phyloP scores from a whole-genome alignment of 2,113 vertebrate species.

The Hippocampus guttulatus region DNA sequence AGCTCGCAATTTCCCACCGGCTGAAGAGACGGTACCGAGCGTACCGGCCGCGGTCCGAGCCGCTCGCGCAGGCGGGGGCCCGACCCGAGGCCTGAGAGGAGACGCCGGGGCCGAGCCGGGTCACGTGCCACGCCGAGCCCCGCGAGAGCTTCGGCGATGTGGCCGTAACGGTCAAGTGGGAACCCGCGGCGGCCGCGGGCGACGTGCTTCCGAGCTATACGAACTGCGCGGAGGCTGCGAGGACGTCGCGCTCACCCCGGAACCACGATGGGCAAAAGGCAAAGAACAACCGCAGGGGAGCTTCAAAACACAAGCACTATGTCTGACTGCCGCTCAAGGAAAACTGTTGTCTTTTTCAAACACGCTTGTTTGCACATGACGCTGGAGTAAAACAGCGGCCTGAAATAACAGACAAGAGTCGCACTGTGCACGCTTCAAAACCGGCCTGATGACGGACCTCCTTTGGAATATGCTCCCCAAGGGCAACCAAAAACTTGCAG shows the following conservation, averaged over 20 bases:
- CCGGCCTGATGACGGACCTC: constrained; percentile 39
- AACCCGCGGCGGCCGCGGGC: background rate
- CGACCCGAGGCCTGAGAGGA: background rate
- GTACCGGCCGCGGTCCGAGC: constrained; percentile 3
- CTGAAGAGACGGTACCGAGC: constrained; percentile 56
- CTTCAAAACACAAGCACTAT: constrained; percentile 60
- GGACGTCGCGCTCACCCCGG: constrained; percentile 24
- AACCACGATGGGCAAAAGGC: constrained; percentile 38
- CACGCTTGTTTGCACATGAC: constrained; percentile 25
- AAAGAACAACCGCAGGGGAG: constrained; percentile 39
- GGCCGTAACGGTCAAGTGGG: constrained; percentile 36
- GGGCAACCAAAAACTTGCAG: constrained; percentile 28
- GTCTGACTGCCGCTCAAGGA: constrained; percentile 47
- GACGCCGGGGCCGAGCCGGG: background rate
- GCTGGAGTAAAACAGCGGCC: constrained; percentile 26
- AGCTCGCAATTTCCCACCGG: constrained; percentile 56
- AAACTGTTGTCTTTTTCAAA: background rate
- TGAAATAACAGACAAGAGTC: constrained; percentile 22
- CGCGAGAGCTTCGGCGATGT: constrained; percentile 36
- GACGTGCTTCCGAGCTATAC: constrained; percentile 64
- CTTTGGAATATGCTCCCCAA: constrained; percentile 31
- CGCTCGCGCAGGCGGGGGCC: background rate
- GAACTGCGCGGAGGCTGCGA: constrained; percentile 55
- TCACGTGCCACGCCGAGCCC: constrained; percentile 22
- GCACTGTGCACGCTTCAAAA: constrained; percentile 36